A percentile compares a stretch with the other conserved stretches of the same genome.
Conservation (phyloP, 1,140 invertebrate genomes). For the Danaus melanippus region DNA sequence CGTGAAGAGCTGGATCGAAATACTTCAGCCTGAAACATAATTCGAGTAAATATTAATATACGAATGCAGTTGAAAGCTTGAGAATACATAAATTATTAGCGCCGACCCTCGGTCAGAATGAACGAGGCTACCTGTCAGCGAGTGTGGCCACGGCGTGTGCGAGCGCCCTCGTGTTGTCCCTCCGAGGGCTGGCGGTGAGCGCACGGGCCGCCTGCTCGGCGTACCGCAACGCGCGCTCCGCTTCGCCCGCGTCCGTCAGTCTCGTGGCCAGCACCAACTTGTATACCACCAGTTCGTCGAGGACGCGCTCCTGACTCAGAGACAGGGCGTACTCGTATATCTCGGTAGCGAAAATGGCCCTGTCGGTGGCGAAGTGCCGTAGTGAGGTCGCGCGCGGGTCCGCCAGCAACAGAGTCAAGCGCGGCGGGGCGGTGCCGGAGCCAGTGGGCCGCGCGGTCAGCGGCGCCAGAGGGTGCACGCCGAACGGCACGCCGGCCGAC, state of each 20-base stretch:
- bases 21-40: constrained; percentile 77
- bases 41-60: no score
- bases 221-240: constrained; percentile 86
- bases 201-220: constrained; percentile 83
- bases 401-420: constrained; percentile 84
- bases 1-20: constrained; percentile 78
- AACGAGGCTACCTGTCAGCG: constrained; percentile 68
- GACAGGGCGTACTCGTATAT: constrained; percentile 94
- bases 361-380: constrained; percentile 79
- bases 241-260: constrained; percentile 84
- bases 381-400: constrained; percentile 74
- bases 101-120: no score
- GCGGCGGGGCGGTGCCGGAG: constrained; percentile 27
- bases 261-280: constrained; percentile 82
- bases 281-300: constrained; percentile 83
- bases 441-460: constrained; percentile 9
- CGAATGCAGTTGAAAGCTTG: no score
- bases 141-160: constrained; percentile 77
- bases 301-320: constrained; percentile 81
- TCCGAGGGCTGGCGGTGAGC: constrained; percentile 74
- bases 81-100: no score
- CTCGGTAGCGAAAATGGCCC: constrained; percentile 94
- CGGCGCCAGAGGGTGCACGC: constrained; percentile 64
- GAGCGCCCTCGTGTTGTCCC: constrained; percentile 73
- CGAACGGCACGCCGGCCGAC: constrained; percentile 86